These are phyloP conservation scores for Thamnophis sirtalis DNA, from an alignment of 2,113 vertebrate species.

Conservation along the genomic window DNA sequence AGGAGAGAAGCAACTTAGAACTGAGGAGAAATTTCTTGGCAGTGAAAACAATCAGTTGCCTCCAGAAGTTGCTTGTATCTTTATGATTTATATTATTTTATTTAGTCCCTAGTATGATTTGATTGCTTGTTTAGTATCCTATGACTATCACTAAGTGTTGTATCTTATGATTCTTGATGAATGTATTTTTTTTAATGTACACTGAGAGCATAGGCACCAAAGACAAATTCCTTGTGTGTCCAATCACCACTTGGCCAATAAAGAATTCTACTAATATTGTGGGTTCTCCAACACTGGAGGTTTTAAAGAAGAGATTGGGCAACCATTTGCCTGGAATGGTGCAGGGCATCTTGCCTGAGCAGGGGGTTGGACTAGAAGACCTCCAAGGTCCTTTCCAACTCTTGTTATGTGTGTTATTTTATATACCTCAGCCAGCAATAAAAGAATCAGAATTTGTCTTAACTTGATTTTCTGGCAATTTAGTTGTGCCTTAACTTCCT, in stretches of 20 bases:
- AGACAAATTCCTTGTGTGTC: too few species aligned
- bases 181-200: too few species aligned
- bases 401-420: neutral
- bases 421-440: neutral
- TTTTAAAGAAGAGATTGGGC: neutral
- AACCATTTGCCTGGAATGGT: neutral
- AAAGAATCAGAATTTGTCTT: neutral
- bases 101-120: too few species aligned
- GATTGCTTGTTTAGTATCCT: too few species aligned
- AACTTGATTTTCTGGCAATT: neutral
- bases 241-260: too few species aligned
- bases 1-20: neutral
- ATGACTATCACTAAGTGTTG: too few species aligned
- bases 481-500: constrained; percentile 4
- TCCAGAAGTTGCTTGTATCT: neutral
- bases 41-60: neutral
- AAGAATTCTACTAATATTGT: neutral
- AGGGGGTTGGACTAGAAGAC: neutral
- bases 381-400: neutral
- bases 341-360: neutral
- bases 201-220: too few species aligned
- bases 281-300: neutral
- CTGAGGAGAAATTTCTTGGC: neutral
- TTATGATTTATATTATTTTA: too few species aligned
- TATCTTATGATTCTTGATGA: too few species aligned